A percentile compares a stretch with the other conserved stretches of the same genome.
phyloP scores from a whole-genome alignment of 2,113 vertebrate genomes.

The Columbina picui region DNA sequence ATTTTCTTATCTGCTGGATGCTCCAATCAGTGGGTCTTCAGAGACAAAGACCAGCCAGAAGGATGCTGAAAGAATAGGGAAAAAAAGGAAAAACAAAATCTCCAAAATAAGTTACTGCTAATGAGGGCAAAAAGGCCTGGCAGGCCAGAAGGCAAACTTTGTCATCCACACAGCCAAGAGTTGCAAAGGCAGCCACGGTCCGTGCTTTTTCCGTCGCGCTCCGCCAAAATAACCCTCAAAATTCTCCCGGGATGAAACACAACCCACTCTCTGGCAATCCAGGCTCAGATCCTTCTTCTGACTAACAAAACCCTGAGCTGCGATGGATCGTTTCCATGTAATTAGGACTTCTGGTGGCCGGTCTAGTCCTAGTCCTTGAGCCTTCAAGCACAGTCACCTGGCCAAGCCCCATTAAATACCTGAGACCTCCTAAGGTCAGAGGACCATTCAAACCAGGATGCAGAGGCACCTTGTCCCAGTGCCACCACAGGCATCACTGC shows the following conservation, averaged over 20 bases:
- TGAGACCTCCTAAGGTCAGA: neutral
- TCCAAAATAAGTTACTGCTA: slow-evolving; percentile 21
- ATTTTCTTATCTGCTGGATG: slow-evolving; percentile 49
- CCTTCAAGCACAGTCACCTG: neutral
- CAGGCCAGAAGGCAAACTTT: slow-evolving; percentile 52
- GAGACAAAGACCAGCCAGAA: neutral
- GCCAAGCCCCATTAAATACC: neutral
- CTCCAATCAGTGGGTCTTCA: neutral
- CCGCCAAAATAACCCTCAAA: slow-evolving; percentile 45
- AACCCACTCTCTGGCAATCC: neutral
- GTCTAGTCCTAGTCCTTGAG: neutral
- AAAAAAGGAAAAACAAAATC: neutral
- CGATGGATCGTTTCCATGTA: neutral
- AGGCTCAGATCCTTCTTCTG: neutral
- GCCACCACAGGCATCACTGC: neutral
- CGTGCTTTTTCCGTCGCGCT: slow-evolving; percentile 54
- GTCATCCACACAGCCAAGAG: slow-evolving; percentile 41
- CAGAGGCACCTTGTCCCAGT: neutral
- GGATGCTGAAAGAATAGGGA: neutral
- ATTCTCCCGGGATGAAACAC: slow-evolving; percentile 22
- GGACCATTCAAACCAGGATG: neutral
- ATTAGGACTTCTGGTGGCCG: neutral
- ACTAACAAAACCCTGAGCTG: neutral
- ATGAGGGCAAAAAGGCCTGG: slow-evolving; percentile 18
- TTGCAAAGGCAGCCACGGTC: slow-evolving; percentile 26